Percentiles rank a stretch among this genome's conserved stretches.
Conservation (phyloP, 2,797 vertebrate species). For the Chromis chromis region DNA sequence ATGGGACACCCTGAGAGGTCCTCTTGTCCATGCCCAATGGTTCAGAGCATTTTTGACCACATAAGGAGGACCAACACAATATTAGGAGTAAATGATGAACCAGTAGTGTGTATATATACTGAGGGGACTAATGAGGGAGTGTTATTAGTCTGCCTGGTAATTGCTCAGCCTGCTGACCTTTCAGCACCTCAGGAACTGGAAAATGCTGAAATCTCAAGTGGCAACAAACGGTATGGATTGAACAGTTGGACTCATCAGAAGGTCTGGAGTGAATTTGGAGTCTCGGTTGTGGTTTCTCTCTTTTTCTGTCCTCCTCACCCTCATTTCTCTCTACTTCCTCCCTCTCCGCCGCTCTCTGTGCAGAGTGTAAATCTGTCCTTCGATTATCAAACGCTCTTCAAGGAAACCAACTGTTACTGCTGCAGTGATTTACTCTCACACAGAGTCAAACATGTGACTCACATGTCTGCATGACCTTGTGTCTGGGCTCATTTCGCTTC, state of each 20-base stretch:
- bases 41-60: too few species aligned
- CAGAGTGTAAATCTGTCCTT: slow-evolving; percentile 32
- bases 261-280: not conserved
- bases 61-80: too few species aligned
- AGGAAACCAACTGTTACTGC: slow-evolving; percentile 33
- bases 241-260: not conserved
- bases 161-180: slow-evolving; percentile 13
- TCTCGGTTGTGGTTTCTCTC: not conserved
- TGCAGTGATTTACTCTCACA: slow-evolving; percentile 31
- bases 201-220: slow-evolving; percentile 4
- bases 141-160: slow-evolving; percentile 1
- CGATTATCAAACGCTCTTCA: slow-evolving; percentile 38
- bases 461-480: slow-evolving; percentile 22
- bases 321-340: not conserved
- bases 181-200: not conserved
- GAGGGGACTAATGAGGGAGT: slow-evolving; percentile 4
- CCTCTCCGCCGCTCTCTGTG: not conserved
- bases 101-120: too few species aligned
- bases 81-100: not conserved
- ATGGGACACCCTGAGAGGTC: too few species aligned
- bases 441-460: not conserved
- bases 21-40: too few species aligned
- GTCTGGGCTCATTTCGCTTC: slow-evolving; percentile 7
- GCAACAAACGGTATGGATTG: not conserved
- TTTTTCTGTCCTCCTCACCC: not conserved